Conservation (phyloP, 2,797 vertebrate genomes). For the Pangasius larnaudii region DNA sequence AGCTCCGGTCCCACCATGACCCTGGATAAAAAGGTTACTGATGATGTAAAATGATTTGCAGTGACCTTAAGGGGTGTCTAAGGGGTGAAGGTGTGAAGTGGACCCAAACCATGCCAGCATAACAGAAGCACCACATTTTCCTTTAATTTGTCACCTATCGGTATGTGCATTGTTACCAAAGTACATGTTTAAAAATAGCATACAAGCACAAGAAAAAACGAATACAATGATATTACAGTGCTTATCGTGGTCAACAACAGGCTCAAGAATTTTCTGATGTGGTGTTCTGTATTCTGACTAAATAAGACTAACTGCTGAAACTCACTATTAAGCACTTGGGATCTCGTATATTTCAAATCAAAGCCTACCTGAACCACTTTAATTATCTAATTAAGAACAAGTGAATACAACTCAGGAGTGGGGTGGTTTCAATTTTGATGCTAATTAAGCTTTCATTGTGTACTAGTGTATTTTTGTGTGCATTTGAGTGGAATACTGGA, state of each 20-base stretch:
- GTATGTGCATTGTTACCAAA: not conserved
- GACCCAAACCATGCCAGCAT: not conserved
- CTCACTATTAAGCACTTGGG: slow-evolving; percentile 20
- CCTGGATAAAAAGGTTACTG: not conserved
- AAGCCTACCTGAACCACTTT: slow-evolving; percentile 40
- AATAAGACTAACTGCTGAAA: not conserved
- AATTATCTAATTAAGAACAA: slow-evolving; percentile 47
- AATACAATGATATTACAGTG: not conserved
- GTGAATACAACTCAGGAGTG: slow-evolving; percentile 31
- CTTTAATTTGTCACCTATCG: not conserved
- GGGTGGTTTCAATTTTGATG: slow-evolving; percentile 46
- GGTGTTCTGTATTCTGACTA: not conserved
- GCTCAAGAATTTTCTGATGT: not conserved
- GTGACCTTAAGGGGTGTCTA: not conserved
- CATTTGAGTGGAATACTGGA: slow-evolving; percentile 46
- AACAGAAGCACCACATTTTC: not conserved
- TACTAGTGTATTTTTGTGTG: slow-evolving; percentile 41
- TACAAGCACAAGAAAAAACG: not conserved
- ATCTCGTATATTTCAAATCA: slow-evolving; percentile 41
- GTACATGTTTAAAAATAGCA: not conserved
- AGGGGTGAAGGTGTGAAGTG: not conserved
- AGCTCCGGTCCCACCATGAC: not conserved
- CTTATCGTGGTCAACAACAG: not conserved
- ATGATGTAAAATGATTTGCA: not conserved
- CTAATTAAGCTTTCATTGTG: slow-evolving; percentile 47